These are phyloP conservation scores for Rachycentron canadum DNA, from an alignment of 2,797 vertebrate genomes.

Conservation along the genomic window DNA sequence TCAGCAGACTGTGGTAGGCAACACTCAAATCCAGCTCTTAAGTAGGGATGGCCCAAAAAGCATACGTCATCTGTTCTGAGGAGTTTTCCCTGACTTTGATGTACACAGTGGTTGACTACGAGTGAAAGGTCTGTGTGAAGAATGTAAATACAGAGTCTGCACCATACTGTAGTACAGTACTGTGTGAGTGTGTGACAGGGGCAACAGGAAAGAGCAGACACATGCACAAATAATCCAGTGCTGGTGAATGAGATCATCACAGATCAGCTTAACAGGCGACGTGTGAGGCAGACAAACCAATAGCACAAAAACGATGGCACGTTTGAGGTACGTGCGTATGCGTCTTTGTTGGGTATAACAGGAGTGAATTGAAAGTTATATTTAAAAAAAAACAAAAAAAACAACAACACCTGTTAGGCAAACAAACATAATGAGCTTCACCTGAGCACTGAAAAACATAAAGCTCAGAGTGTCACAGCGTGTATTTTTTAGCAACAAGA, in stretches of 20 bases:
- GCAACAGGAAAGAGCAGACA: background rate
- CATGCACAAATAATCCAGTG: conserved; percentile 1
- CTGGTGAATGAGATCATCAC: background rate
- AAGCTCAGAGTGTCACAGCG: background rate
- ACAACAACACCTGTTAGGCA: background rate
- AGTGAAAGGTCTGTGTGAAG: conserved; percentile 21
- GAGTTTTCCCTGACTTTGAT: conserved; percentile 46
- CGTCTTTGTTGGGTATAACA: background rate
- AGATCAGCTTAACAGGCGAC: conserved; percentile 33
- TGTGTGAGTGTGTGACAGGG: background rate
- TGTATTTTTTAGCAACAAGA: background rate
- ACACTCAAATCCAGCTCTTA: conserved; percentile 31
- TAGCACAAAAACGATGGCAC: conserved; percentile 31
- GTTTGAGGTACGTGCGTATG: conserved; percentile 18
- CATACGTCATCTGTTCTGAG: conserved; percentile 10
- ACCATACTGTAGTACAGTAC: background rate
- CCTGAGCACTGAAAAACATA: background rate
- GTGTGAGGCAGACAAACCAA: conserved; percentile 32
- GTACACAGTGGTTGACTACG: conserved; percentile 25
- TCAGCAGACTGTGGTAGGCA: background rate
- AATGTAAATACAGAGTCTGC: conserved; percentile 31
- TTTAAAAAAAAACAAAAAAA: no score
- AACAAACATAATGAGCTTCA: background rate
- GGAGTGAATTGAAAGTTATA: background rate
- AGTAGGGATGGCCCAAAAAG: background rate